Percentiles rank a stretch among this genome's conserved stretches.
These are phyloP conservation scores for Arrhamphus sclerolepis DNA, from an alignment of 2,797 vertebrate species.

Conservation along the genomic window DNA sequence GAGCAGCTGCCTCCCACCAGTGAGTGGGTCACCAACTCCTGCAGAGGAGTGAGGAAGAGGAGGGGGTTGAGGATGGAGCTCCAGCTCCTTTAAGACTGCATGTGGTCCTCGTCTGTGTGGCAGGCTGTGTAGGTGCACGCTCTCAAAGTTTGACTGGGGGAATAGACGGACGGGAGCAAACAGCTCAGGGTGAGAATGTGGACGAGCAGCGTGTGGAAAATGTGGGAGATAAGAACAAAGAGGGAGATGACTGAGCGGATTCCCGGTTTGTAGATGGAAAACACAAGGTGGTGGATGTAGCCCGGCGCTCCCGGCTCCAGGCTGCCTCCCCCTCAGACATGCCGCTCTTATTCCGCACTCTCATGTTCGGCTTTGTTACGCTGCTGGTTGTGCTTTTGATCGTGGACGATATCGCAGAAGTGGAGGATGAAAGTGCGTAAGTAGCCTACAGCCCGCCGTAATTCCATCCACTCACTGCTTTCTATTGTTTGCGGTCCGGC, in stretches of 20 bases:
- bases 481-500: constrained; percentile 44
- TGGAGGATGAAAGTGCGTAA: constrained; percentile 91
- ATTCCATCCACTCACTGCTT: constrained; percentile 7
- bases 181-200: not conserved
- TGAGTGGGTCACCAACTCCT: constrained; percentile 15
- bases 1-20: not conserved
- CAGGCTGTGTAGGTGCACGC: constrained; percentile 57
- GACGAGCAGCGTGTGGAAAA: not conserved
- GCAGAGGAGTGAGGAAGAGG: not conserved
- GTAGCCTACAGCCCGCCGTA: constrained; percentile 44
- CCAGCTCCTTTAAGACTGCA: constrained; percentile 74
- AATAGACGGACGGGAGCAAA: constrained; percentile 40
- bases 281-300: constrained; percentile 38
- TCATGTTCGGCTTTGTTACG: constrained; percentile 87
- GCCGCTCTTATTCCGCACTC: constrained; percentile 86
- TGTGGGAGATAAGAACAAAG: constrained; percentile 62
- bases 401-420: constrained; percentile 90
- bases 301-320: constrained; percentile 17
- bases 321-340: constrained; percentile 70
- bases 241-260: constrained; percentile 44
- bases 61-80: not conserved
- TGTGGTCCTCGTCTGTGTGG: constrained; percentile 37
- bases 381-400: constrained; percentile 88
- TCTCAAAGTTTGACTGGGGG: constrained; percentile 77
- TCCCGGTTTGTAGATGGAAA: constrained; percentile 25